Conservation (phyloP, 1,140 invertebrate species). For the Samia ricini region DNA sequence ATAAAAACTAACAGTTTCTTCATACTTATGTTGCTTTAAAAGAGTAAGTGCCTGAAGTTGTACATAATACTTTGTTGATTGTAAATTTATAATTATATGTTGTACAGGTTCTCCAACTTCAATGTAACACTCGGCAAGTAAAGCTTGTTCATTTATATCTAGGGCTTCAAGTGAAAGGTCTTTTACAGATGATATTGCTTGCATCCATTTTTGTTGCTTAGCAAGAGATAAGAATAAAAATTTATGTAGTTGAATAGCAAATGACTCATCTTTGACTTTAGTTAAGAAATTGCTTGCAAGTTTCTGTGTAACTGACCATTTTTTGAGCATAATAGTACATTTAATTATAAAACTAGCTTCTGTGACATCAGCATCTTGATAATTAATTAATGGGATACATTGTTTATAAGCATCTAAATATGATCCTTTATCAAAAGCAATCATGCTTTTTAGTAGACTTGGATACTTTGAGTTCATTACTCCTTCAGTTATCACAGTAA, state of each 20-base stretch:
- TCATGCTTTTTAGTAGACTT: constrained; percentile 80
- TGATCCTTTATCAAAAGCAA: constrained; percentile 73
- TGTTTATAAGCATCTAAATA: constrained; percentile 77
- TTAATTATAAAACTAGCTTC: constrained; percentile 66
- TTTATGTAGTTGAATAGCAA: constrained; percentile 44
- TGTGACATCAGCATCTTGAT: constrained; percentile 51
- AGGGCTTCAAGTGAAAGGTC: constrained; percentile 42
- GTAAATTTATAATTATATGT: constrained; percentile 44
- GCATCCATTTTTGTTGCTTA: constrained; percentile 74
- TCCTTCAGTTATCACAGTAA: constrained; percentile 72
- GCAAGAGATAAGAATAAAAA: constrained; percentile 58
- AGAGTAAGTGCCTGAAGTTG: constrained; percentile 61
- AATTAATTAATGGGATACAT: constrained; percentile 61
- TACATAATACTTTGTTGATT: constrained; percentile 43
- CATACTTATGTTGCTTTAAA: constrained; percentile 73
- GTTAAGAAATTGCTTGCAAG: constrained; percentile 69
- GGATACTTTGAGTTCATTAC: constrained; percentile 79
- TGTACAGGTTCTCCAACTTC: constrained; percentile 47
- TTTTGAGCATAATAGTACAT: constrained; percentile 78
- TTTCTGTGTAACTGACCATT: constrained; percentile 79
- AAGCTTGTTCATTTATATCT: constrained; percentile 40
- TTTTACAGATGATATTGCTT: constrained; percentile 53
- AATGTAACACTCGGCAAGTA: constrained; percentile 61
- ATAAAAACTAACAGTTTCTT: constrained; percentile 75
- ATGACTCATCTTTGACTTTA: constrained; percentile 48